phyloP scores from a whole-genome alignment of 1,140 invertebrate genomes.

The Diorhabda sublineata region DNA sequence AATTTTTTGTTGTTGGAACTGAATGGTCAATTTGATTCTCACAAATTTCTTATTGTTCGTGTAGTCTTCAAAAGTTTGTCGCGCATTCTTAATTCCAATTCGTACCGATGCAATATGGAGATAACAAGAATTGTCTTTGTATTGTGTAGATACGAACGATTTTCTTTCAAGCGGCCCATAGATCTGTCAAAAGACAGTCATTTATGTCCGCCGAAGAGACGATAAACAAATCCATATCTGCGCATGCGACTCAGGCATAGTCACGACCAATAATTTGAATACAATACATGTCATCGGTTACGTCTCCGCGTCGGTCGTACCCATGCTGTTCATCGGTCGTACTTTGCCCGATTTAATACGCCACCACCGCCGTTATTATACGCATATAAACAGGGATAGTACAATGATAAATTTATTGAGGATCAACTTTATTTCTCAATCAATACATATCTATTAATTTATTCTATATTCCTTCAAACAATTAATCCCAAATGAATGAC shows the following conservation, averaged over 20 bases:
- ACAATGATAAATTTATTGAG: no score
- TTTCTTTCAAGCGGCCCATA: slow-evolving; percentile 39
- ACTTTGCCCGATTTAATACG: slow-evolving; percentile 5
- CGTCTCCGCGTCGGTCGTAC: slow-evolving; percentile 5
- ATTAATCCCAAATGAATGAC: no score
- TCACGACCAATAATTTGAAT: slow-evolving; percentile 42
- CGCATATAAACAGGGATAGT: background rate
- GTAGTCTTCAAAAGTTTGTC: background rate
- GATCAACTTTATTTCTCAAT: no score
- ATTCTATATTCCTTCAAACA: no score
- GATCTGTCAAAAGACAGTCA: slow-evolving; percentile 42
- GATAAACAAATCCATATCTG: slow-evolving; percentile 41
- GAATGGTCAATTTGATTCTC: no score
- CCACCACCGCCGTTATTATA: background rate
- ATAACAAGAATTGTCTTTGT: slow-evolving; percentile 24
- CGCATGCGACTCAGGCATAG: slow-evolving; percentile 38
- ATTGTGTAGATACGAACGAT: slow-evolving; percentile 30
- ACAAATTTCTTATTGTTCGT: no score
- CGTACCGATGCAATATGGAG: slow-evolving; percentile 34
- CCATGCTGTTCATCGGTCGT: slow-evolving; percentile 5
- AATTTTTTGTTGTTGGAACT: no score
- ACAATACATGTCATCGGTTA: slow-evolving; percentile 38
- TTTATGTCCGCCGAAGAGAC: slow-evolving; percentile 38
- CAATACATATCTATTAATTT: no score
- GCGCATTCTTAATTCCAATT: slow-evolving; percentile 18